Percentiles rank a stretch among this genome's conserved stretches.
Conservation (phyloP, 2,113 vertebrate genomes). For the Gnathonemus echidnorhynchus region DNA sequence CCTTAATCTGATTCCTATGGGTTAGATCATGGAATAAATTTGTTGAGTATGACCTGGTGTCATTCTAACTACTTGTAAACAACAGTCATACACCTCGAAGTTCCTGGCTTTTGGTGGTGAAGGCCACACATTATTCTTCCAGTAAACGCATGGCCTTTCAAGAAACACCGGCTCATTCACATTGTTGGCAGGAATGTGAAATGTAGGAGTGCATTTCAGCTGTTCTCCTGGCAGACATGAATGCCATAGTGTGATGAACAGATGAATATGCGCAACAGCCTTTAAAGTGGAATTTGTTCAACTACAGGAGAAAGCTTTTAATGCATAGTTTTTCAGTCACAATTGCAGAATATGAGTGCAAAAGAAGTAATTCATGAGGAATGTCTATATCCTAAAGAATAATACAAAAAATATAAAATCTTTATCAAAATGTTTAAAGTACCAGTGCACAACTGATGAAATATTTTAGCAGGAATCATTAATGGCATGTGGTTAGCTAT, state of each 20-base stretch:
- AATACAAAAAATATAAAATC: not conserved
- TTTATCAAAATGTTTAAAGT: not conserved
- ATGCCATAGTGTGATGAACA: not conserved
- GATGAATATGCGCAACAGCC: not conserved
- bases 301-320: not conserved
- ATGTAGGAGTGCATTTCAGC: constrained; percentile 4
- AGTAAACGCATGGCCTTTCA: not conserved
- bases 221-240: not conserved
- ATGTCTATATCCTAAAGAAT: not conserved
- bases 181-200: not conserved
- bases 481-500: not conserved
- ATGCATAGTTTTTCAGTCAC: not conserved
- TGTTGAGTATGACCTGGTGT: not conserved
- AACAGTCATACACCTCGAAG: not conserved
- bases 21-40: not conserved
- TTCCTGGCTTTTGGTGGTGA: not conserved
- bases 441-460: not conserved
- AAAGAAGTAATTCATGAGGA: not conserved
- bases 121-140: not conserved
- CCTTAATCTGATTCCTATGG: not conserved
- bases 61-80: not conserved
- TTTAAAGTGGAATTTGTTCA: not conserved
- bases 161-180: not conserved
- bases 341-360: not conserved
- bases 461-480: not conserved